Conservation (phyloP, 1,140 invertebrate species). For the Diabrotica virgifera region DNA sequence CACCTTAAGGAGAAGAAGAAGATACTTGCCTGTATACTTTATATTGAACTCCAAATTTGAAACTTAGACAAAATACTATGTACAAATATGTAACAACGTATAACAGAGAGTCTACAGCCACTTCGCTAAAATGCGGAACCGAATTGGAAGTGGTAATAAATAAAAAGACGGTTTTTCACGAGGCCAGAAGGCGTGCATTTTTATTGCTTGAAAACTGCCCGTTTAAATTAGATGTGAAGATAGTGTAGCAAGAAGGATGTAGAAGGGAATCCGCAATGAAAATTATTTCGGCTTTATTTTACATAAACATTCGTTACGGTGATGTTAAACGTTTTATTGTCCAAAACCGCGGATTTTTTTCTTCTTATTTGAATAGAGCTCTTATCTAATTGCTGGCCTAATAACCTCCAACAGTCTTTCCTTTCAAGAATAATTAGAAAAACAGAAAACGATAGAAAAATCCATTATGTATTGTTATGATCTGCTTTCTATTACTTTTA, state of each 20-base stretch:
- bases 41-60: no score
- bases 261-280: conserved; percentile 35
- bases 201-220: conserved; percentile 50
- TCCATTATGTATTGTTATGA: no score
- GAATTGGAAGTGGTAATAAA: conserved; percentile 41
- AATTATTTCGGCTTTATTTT: conserved; percentile 37
- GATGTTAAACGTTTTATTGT: conserved; percentile 17
- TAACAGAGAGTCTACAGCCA: conserved; percentile 7
- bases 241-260: conserved; percentile 42
- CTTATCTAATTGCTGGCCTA: no score
- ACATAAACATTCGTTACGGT: conserved; percentile 35
- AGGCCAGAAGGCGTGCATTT: conserved; percentile 51
- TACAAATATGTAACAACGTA: no score
- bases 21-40: no score
- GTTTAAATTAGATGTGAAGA: conserved; percentile 50
- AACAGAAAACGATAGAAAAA: no score
- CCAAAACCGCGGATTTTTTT: neutral
- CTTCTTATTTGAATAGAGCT: no score
- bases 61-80: no score
- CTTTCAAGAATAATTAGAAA: no score
- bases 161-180: conserved; percentile 49
- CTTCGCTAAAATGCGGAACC: conserved; percentile 22
- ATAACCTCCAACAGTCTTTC: no score
- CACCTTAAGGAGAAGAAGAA: no score
- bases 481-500: no score